phyloP scores from a whole-genome alignment of 2,113 vertebrate genomes.

The Caracal caracal region DNA sequence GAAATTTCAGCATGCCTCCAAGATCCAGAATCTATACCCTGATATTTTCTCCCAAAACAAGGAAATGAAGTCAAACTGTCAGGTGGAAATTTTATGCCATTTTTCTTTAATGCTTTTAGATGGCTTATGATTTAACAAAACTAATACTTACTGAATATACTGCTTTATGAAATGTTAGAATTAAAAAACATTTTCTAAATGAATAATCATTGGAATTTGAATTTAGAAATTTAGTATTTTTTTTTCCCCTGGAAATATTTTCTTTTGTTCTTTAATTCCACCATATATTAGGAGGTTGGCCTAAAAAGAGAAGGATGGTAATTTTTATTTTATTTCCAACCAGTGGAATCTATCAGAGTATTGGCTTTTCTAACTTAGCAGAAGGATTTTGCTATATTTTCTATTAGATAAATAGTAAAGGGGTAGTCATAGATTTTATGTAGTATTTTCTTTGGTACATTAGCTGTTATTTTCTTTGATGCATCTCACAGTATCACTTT shows the following conservation, averaged over 20 bases:
- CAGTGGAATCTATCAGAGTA: background rate
- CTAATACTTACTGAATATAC: background rate
- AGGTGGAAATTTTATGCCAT: background rate
- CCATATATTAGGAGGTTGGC: background rate
- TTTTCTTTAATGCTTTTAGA: conserved; percentile 21
- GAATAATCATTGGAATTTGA: background rate
- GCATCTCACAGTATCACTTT: background rate
- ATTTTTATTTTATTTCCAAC: background rate
- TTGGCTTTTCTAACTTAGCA: background rate
- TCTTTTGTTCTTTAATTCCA: background rate
- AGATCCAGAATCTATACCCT: background rate
- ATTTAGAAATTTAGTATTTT: background rate
- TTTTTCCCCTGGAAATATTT: background rate
- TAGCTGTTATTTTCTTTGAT: background rate
- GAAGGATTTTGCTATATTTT: background rate
- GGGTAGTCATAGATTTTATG: background rate
- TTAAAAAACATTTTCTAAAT: background rate
- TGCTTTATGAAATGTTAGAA: background rate
- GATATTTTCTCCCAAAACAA: background rate
- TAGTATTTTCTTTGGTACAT: background rate
- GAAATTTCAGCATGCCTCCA: background rate
- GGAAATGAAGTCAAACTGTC: background rate
- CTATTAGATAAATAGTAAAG: background rate
- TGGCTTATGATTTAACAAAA: background rate
- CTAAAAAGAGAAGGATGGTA: background rate